A percentile compares a stretch with the other conserved stretches of the same genome.
Evolutionary conservation across 2,888 invertebrate species (phyloP).

Genomic region (Quadroppia sp.): DNA sequence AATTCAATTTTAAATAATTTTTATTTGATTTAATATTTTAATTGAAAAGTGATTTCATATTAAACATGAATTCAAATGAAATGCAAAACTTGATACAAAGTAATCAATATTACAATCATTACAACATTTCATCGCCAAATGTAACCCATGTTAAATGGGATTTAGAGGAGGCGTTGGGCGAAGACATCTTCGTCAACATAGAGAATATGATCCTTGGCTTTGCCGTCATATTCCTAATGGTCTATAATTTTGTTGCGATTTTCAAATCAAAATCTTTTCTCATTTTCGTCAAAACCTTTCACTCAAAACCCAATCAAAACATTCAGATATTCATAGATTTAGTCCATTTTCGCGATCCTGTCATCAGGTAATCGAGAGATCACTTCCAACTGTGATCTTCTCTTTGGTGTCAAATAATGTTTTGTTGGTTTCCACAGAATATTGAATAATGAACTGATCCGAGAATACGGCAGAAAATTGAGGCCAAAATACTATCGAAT

Average conservation of each 20-base stretch:
- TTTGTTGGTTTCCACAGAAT: not conserved
- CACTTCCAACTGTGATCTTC: not conserved
- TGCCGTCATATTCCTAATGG: not conserved
- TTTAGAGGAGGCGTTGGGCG: not conserved
- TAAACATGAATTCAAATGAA: no score
- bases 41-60: no score
- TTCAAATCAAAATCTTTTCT: not conserved
- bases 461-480: not conserved
- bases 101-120: no score
- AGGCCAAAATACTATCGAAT: not conserved
- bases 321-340: not conserved
- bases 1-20: no score
- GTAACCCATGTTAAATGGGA: no score
- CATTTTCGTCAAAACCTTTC: not conserved
- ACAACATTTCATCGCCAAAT: no score
- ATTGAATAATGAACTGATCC: not conserved
- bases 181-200: not conserved
- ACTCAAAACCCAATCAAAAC: not conserved
- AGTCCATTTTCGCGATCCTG: not conserved
- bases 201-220: not conserved
- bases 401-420: not conserved
- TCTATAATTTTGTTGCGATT: not conserved
- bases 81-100: no score
- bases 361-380: not conserved
- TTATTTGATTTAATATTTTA: no score